Evolutionary conservation across 2,888 invertebrate species (phyloP), one percentile per base, ranked within the genome.

Genomic region (Cybosia mesomella): DNA sequence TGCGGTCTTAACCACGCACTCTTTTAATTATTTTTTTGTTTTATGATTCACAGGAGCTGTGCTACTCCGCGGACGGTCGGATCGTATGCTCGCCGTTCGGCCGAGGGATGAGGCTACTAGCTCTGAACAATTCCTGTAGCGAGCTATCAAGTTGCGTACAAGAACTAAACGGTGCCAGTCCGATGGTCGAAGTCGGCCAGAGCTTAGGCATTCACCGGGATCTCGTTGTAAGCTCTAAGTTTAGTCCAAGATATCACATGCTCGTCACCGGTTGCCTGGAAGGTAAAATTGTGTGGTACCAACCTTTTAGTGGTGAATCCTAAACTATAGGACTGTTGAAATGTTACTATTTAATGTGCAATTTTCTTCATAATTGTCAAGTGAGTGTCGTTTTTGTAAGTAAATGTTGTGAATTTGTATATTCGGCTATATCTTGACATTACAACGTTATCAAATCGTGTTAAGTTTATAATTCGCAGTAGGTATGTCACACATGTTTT

Each of bases 71-170:
- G 1, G 98, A 99, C 88, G 99, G 99, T 0, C 96, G 98, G 63
- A 92, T 99, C 13, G 97, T 99, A 36, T 98, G 98, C 86, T 99
- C 98, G 0, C 99, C 99, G 0, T 98, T 97, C 89, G 98, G 97
- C 0, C 97, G 96, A 83, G 98, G 99, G 39, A 96, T 98, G 72
- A 95, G 99, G n/a, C 94, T 99, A 5, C 91, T 99, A 32, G 97
- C 97, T 0, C 98, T 98, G 80, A 96, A 97, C 82, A 95, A 96
- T 11, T 93, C 96, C 62, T 98, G 98, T 87, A 95, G 97, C 64
- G 98, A 98, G 87, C 92, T 98, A 68, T 96, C 97, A 18, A 96
- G 96, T 76, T 96, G 97, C 84, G 88, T 89, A 1, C 83, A 85
- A 43, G 82, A 81, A 2, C 72, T 81, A 10, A 65, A 54, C 28